These are phyloP conservation scores for Addax nasomaculatus DNA, from an alignment of 2,113 vertebrate genomes.

Conservation along the genomic window DNA sequence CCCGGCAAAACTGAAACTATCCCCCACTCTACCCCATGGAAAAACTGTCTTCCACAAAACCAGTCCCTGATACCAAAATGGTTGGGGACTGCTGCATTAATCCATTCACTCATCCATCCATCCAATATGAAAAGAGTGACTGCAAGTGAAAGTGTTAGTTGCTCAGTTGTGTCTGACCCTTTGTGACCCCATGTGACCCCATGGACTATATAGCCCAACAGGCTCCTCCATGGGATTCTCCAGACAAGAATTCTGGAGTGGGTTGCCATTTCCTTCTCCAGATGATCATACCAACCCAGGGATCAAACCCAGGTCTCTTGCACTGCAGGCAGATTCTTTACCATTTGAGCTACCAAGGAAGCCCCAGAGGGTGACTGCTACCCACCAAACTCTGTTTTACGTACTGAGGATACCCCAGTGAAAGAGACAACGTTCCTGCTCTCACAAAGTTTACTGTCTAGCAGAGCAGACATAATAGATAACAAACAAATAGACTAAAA, in stretches of 20 bases:
- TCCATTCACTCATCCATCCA: neutral
- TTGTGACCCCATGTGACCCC: neutral
- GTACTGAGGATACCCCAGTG: neutral
- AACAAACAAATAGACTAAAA: neutral
- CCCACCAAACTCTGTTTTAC: neutral
- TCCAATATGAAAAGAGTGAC: neutral
- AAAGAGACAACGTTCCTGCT: neutral
- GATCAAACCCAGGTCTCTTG: neutral
- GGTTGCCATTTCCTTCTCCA: neutral
- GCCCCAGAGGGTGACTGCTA: neutral
- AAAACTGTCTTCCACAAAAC: neutral
- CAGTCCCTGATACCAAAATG: neutral
- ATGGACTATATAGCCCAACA: neutral
- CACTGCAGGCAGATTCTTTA: neutral
- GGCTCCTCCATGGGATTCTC: neutral
- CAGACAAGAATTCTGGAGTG: neutral
- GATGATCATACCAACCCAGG: neutral
- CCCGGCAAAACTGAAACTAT: neutral
- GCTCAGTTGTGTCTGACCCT: neutral
- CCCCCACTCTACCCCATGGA: neutral
- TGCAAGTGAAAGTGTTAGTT: neutral
- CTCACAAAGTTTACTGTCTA: neutral
- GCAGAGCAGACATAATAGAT: neutral
- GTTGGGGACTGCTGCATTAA: neutral
- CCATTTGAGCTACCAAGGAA: neutral